phyloP scores from a whole-genome alignment of 2,113 vertebrate species.

The Caranx ignobilis region DNA sequence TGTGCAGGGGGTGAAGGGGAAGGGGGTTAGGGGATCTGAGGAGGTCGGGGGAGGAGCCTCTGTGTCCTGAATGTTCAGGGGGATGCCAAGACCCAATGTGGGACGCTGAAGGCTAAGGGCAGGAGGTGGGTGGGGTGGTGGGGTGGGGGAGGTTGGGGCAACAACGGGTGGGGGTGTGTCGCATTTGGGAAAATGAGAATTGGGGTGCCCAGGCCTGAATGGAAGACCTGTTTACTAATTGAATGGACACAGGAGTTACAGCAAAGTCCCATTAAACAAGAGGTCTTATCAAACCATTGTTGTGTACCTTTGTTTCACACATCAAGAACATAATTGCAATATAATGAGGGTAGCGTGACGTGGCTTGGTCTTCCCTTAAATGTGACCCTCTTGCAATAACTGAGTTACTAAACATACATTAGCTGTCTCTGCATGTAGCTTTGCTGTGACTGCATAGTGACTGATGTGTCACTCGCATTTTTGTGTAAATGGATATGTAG shows the following conservation, averaged over 20 bases:
- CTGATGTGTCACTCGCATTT: slow-evolving; percentile 27
- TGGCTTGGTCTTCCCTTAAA: slow-evolving; percentile 62
- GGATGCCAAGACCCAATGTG: slow-evolving; percentile 73
- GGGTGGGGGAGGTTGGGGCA: slow-evolving; percentile 28
- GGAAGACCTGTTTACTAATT: slow-evolving; percentile 82
- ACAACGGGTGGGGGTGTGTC: slow-evolving; percentile 54
- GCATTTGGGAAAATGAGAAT: slow-evolving; percentile 79
- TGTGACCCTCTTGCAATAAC: slow-evolving; percentile 66
- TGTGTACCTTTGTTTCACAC: slow-evolving; percentile 72
- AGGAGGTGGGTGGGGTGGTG: slow-evolving; percentile 53
- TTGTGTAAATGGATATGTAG: slow-evolving; percentile 1
- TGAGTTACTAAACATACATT: slow-evolving; percentile 49
- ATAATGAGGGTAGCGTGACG: slow-evolving; percentile 73
- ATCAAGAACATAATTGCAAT: slow-evolving; percentile 64
- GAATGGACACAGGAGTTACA: slow-evolving; percentile 81
- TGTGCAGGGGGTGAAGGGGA: slow-evolving; percentile 45
- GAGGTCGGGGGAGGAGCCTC: slow-evolving; percentile 72
- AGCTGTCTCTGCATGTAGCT: slow-evolving; percentile 27
- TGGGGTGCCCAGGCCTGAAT: slow-evolving; percentile 74
- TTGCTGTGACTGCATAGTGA: not conserved
- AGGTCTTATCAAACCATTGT: slow-evolving; percentile 79
- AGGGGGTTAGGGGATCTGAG: slow-evolving; percentile 43
- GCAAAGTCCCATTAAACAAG: slow-evolving; percentile 82
- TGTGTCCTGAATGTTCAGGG: slow-evolving; percentile 75
- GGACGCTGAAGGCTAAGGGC: slow-evolving; percentile 75